These are phyloP conservation scores for Unio delphinus DNA, from an alignment of 2,888 invertebrate genomes.

Conservation along the genomic window DNA sequence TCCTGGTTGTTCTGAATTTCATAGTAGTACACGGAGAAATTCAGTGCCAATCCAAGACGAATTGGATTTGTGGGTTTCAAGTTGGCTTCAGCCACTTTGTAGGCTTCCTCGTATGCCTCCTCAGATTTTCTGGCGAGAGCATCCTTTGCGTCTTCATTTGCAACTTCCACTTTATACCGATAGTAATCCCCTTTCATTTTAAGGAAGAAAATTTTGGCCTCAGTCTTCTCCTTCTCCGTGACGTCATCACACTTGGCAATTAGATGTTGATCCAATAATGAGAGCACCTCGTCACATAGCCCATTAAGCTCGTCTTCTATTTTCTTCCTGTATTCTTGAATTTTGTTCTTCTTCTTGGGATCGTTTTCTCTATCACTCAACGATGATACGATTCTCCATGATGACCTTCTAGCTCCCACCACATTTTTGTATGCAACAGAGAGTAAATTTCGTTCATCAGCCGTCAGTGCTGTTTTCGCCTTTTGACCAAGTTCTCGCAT, in stretches of 20 bases:
- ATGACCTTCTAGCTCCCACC: conserved; percentile 95
- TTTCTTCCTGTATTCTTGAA: conserved; percentile 99
- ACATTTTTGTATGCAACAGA: conserved; percentile 99
- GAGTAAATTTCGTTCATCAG: conserved; percentile 97
- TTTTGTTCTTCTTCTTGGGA: conserved; percentile 90
- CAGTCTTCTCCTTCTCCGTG: conserved; percentile 87
- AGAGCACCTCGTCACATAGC: conserved; percentile 99
- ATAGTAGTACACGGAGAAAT: conserved; percentile 99
- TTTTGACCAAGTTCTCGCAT: conserved; percentile 81
- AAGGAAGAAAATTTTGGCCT: conserved; percentile 98
- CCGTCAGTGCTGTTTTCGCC: conserved; percentile 88
- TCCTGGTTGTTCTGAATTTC: conserved; percentile 99
- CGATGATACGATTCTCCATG: conserved; percentile 85
- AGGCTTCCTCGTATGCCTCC: conserved; percentile 98
- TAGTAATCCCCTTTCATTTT: conserved; percentile 99
- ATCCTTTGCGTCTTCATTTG: conserved; percentile 96
- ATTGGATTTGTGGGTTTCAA: conserved; percentile 99
- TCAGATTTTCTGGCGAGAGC: conserved; percentile 81
- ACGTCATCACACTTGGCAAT: conserved; percentile 96
- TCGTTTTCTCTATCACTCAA: not conserved
- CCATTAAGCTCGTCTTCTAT: conserved; percentile 99
- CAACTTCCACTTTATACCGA: conserved; percentile 99
- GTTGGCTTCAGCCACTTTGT: conserved; percentile 98
- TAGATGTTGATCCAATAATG: conserved; percentile 97
- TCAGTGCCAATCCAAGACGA: conserved; percentile 97